These are phyloP conservation scores for Alviniconcha strummeri DNA, from an alignment of 2,888 invertebrate genomes.

Conservation along the genomic window DNA sequence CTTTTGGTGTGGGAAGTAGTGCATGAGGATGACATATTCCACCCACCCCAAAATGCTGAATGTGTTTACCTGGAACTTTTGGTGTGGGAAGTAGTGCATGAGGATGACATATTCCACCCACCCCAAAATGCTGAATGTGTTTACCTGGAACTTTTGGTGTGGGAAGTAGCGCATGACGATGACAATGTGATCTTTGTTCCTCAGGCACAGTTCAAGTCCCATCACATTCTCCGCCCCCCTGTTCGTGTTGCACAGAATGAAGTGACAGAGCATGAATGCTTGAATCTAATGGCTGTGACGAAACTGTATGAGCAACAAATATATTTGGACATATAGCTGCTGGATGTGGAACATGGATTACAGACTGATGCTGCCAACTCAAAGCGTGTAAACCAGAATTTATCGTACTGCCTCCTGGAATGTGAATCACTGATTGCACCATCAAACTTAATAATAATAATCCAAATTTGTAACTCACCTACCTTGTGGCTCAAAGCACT, in stretches of 20 bases:
- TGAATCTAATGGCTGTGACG: too few species aligned
- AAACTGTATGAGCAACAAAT: too few species aligned
- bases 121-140: slow-evolving; percentile 48
- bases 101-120: slow-evolving; percentile 79
- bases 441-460: too few species aligned
- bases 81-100: slow-evolving; percentile 91
- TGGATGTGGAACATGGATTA: too few species aligned
- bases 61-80: slow-evolving; percentile 82
- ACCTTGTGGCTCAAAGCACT: too few species aligned
- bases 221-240: slow-evolving; percentile 89
- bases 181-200: slow-evolving; percentile 84
- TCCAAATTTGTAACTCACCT: too few species aligned
- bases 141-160: slow-evolving; percentile 86
- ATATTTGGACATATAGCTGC: too few species aligned
- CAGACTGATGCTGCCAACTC: too few species aligned
- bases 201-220: slow-evolving; percentile 84
- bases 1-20: slow-evolving; percentile 87
- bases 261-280: too few species aligned
- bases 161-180: slow-evolving; percentile 93
- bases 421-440: too few species aligned
- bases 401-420: too few species aligned
- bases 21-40: slow-evolving; percentile 86
- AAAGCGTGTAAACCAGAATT: too few species aligned
- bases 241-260: neutral
- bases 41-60: neutral